A percentile compares a stretch with the other conserved stretches of the same genome.
Evolutionary conservation across 1,140 invertebrate species (phyloP).

Genomic region (Aricia agestis): DNA sequence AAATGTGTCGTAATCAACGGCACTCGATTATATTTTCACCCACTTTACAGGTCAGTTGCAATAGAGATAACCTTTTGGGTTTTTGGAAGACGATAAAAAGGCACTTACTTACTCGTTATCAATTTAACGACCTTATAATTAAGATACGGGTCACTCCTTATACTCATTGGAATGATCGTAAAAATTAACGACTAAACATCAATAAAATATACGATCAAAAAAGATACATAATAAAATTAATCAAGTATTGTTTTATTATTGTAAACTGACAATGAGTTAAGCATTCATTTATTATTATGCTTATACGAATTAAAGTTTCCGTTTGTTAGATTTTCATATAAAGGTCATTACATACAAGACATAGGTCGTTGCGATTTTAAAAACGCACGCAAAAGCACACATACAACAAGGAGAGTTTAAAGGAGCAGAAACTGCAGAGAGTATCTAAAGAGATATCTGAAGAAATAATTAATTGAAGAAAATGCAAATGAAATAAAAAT

Average conservation of each 20-base stretch:
- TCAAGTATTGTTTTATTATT: neutral
- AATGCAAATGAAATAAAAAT: neutral
- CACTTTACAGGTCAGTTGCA: neutral
- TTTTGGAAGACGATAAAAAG: neutral
- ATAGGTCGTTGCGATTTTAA: neutral
- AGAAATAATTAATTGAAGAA: neutral
- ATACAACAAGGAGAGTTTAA: no score
- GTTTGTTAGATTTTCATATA: neutral
- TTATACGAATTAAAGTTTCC: neutral
- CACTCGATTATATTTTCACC: neutral
- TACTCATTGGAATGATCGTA: neutral
- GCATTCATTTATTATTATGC: neutral
- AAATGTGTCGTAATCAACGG: neutral
- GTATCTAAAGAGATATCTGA: neutral
- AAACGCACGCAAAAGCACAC: neutral
- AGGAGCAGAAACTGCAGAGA: neutral
- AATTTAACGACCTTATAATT: neutral
- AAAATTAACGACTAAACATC: neutral
- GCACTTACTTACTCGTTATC: neutral
- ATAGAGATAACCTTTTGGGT: neutral
- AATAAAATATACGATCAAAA: neutral
- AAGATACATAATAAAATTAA: neutral
- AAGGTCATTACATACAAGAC: neutral
- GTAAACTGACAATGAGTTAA: neutral
- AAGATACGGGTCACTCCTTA: neutral